Evolutionary conservation across 2,797 vertebrate genomes (phyloP), one percentile per base, ranked within the genome.

Genomic region (Mycteria americana): DNA sequence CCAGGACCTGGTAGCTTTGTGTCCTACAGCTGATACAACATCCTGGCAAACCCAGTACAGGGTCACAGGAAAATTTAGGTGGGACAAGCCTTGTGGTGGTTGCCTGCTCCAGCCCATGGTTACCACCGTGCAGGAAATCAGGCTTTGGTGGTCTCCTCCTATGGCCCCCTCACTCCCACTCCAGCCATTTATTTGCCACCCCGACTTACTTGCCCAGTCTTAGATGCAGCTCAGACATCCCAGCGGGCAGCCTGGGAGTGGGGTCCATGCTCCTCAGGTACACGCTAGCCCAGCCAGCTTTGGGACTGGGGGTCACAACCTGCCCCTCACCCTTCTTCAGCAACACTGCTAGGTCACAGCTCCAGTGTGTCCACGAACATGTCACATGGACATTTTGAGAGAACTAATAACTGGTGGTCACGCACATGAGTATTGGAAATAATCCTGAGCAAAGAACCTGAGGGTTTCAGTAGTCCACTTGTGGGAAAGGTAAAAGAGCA

Each of bases 241-340:
- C 60, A 11, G 41, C 1, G 2, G 50, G 30, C 63, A 57, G 70
- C 37, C 50, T 45, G 43, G 57, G 30, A 51, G 25, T 12, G 21
- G 50, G 33, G 18, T 46, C n/a, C 37, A 37, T 46, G 64, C 15
- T 31, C 45, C 82, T 57, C 28, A 16, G 56, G 56, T 39, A 50
- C 31, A 25, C 0, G 0, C 16, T 50, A 25, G 10, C 21, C 50
- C 24, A 30, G 39, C 5, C 4, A 7, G 28, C 57, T 70, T 51
- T 0, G 0, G 63, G 63, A 10, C 43, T 80, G 9, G n/a, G 18
- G 13, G 8, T n/a, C 41, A 43, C 53, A 67, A 46, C 45, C 25
- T 48, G 35, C 19, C 22, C 25, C 24, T 76, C 1, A 0, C n/a
- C 25, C 7, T 80, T 74, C 75, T 68, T 50, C 75, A 54, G n/a